Conservation (phyloP, 2,888 invertebrate species). For the Oxytorus armatus region DNA sequence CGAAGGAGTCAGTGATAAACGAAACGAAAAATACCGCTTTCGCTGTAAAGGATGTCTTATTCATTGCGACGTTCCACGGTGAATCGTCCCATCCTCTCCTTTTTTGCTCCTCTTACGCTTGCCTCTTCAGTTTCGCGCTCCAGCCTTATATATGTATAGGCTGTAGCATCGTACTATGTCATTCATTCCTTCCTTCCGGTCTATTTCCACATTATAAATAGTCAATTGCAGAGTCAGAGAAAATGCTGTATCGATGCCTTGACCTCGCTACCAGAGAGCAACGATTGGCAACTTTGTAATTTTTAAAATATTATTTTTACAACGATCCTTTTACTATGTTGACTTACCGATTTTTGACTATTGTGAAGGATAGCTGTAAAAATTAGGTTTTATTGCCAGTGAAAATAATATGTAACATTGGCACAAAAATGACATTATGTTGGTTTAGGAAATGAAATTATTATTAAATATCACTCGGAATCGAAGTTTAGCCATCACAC, state of each 20-base stretch:
- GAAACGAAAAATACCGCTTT: slow-evolving; percentile 49
- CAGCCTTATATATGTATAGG: not conserved
- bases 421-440: too few species aligned
- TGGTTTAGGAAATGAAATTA: too few species aligned
- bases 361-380: too few species aligned
- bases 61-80: slow-evolving; percentile 45
- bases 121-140: slow-evolving; percentile 17
- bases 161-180: not conserved
- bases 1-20: slow-evolving; percentile 70
- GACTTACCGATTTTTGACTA: too few species aligned
- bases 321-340: too few species aligned
- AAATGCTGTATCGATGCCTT: slow-evolving; percentile 37
- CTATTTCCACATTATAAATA: slow-evolving; percentile 55
- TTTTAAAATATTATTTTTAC: too few species aligned
- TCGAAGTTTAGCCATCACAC: too few species aligned
- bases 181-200: slow-evolving; percentile 13
- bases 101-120: slow-evolving; percentile 7
- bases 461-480: too few species aligned
- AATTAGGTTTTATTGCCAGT: too few species aligned
- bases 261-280: not conserved
- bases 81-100: slow-evolving; percentile 42
- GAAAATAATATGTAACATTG: too few species aligned
- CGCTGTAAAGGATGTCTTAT: slow-evolving; percentile 61
- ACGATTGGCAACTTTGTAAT: not conserved
- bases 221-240: slow-evolving; percentile 35